These are phyloP conservation scores for Leucoraja ocellata DNA, from an alignment of 2,797 vertebrate species.

Conservation along the genomic window DNA sequence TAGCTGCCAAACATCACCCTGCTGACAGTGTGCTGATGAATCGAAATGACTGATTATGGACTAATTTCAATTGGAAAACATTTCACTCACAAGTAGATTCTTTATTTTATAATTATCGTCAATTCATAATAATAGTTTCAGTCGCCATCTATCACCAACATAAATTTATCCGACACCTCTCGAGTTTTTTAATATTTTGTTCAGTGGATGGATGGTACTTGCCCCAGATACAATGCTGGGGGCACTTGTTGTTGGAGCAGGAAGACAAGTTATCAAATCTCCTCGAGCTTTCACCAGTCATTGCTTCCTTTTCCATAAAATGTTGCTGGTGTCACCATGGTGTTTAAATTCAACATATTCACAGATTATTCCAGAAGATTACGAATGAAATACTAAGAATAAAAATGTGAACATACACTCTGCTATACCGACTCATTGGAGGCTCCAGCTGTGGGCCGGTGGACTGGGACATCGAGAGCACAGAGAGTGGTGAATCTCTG, in stretches of 20 bases:
- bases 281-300: background rate
- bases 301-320: background rate
- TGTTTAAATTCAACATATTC: background rate
- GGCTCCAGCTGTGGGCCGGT: no score
- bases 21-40: background rate
- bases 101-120: background rate
- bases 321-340: background rate
- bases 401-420: background rate
- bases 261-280: background rate
- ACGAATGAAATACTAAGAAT: background rate
- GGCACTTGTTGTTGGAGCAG: background rate
- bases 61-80: background rate
- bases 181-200: background rate
- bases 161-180: background rate
- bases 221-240: background rate
- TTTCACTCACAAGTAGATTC: background rate
- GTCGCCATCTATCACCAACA: background rate
- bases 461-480: no score
- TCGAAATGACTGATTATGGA: background rate
- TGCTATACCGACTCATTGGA: background rate
- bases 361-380: background rate
- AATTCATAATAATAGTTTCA: background rate
- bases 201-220: background rate
- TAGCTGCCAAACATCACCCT: background rate
- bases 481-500: no score